These are phyloP conservation scores for Brenthis hecate DNA, from an alignment of 2,888 invertebrate genomes.

Conservation along the genomic window DNA sequence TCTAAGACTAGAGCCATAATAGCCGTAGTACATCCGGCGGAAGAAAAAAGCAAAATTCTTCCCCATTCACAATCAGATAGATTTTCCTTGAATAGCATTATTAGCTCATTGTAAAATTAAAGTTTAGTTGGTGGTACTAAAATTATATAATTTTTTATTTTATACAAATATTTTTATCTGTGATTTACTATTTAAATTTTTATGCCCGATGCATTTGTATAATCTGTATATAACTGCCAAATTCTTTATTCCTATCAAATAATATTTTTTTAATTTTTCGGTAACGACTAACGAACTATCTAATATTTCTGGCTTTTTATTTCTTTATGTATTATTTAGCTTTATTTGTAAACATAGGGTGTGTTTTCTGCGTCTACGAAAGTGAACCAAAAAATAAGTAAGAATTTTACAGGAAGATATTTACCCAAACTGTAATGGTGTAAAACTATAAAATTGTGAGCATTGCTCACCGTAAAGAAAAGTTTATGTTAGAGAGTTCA, in stretches of 20 bases:
- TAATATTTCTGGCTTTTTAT: neutral
- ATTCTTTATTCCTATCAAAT: neutral
- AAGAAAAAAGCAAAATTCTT: no score
- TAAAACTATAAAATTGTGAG: slow-evolving; percentile 16
- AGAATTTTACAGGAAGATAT: slow-evolving; percentile 3
- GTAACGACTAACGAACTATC: neutral
- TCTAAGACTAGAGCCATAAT: no score
- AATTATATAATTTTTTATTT: no score
- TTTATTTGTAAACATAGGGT: neutral
- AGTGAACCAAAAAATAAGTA: neutral
- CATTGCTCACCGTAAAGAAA: slow-evolving; percentile 21
- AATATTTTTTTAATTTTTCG: slow-evolving; percentile 1
- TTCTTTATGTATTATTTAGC: neutral
- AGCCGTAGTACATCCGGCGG: no score
- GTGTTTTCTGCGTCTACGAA: neutral
- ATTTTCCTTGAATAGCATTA: no score
- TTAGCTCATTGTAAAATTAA: no score
- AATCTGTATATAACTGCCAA: slow-evolving; percentile 19
- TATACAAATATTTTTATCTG: neutral
- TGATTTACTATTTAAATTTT: slow-evolving; percentile 3
- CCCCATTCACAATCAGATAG: no score
- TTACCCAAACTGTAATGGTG: slow-evolving; percentile 21
- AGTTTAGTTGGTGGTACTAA: no score
- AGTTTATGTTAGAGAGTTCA: slow-evolving; percentile 4
- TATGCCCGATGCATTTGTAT: neutral